These are phyloP conservation scores for Calephelis nemesis DNA, from an alignment of 1,140 invertebrate genomes.

Conservation along the genomic window DNA sequence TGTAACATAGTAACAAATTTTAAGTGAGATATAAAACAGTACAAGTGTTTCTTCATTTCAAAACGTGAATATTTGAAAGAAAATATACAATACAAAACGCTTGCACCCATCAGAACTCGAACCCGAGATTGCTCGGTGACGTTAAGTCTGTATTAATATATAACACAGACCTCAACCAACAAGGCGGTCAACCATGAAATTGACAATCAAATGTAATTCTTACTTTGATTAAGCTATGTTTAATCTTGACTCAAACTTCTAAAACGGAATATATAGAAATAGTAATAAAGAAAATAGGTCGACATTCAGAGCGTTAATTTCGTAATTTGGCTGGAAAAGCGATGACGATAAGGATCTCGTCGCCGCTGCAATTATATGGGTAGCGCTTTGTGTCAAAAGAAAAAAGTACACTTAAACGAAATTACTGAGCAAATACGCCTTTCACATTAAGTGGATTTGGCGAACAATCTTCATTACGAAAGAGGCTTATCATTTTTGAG, in stretches of 20 bases:
- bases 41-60: too few species aligned
- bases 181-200: too few species aligned
- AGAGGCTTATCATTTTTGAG: conserved; percentile 5
- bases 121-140: too few species aligned
- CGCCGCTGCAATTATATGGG: conserved; percentile 59
- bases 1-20: too few species aligned
- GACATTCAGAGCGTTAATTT: conserved; percentile 44
- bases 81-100: too few species aligned
- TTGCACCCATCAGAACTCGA: too few species aligned
- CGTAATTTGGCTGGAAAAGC: conserved; percentile 57
- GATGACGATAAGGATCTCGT: conserved; percentile 59
- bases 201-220: too few species aligned
- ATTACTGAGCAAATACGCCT: conserved; percentile 58
- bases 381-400: conserved; percentile 54
- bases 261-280: conserved; percentile 27
- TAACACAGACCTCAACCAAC: too few species aligned
- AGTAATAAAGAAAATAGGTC: conserved; percentile 37
- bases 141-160: too few species aligned
- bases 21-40: too few species aligned
- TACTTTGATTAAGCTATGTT: too few species aligned
- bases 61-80: too few species aligned
- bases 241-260: conserved; percentile 4
- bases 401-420: conserved; percentile 56
- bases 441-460: conserved; percentile 35
- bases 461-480: conserved; percentile 28